These are phyloP conservation scores for Drosophila macrospina DNA, from an alignment of 2,888 invertebrate species.

Conservation along the genomic window DNA sequence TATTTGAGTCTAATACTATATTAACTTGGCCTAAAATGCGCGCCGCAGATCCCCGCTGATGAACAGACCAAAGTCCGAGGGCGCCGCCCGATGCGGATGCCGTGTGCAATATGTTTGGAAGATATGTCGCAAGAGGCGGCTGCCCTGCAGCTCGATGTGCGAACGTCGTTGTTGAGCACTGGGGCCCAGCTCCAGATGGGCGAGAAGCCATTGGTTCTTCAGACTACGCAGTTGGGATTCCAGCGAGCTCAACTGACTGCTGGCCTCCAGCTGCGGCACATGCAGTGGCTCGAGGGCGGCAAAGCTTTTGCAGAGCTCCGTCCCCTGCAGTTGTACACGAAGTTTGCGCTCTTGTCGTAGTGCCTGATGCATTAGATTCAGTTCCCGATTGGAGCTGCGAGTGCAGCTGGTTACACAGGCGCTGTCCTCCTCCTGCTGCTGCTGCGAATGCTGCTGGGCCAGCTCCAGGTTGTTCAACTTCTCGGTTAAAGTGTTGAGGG, in stretches of 20 bases:
- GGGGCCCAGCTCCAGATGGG: conserved; percentile 68
- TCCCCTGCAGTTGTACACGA: conserved; percentile 86
- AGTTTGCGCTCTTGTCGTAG: conserved; percentile 86
- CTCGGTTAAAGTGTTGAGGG: conserved; percentile 95
- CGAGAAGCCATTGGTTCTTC: conserved; percentile 80
- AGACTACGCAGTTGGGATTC: conserved; percentile 72
- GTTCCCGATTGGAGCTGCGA: conserved; percentile 66
- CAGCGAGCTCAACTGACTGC: conserved; percentile 76
- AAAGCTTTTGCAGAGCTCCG: conserved; percentile 86
- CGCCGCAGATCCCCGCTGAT: conserved; percentile 67
- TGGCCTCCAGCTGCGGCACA: conserved; percentile 83
- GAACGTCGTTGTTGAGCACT: conserved; percentile 62
- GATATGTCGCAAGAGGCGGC: conserved; percentile 79
- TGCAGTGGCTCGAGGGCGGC: conserved; percentile 86
- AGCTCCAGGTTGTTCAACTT: conserved; percentile 96
- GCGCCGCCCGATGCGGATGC: conserved; percentile 83
- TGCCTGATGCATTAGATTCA: conserved; percentile 68
- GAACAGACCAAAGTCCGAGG: conserved; percentile 83
- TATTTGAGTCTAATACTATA: conserved; percentile 34
- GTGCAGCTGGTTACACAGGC: conserved; percentile 78
- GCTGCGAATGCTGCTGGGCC: conserved; percentile 93
- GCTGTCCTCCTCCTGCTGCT: conserved; percentile 87
- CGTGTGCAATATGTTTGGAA: conserved; percentile 82
- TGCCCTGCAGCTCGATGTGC: conserved; percentile 70
- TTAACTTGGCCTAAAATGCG: conserved; percentile 45